Evolutionary conservation across 2,797 vertebrate species (phyloP), one percentile per base, ranked within the genome.

Genomic region (Amblyraja radiata): DNA sequence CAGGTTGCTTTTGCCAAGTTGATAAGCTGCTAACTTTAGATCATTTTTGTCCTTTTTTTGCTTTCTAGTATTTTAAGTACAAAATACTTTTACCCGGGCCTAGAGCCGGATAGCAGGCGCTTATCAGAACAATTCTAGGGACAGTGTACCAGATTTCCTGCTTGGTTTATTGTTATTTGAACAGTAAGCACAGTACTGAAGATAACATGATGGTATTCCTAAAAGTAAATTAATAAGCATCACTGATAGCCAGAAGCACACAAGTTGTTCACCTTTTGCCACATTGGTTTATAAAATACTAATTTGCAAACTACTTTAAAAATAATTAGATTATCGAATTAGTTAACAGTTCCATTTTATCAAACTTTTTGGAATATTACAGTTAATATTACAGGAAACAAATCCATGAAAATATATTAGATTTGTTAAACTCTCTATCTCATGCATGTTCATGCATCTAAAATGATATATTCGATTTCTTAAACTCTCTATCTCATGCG

Each of bases 161-260:
- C 63, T 68, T 90, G 65, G 63, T 90, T 90, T 90, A 28, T 63
- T 86, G n/a, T 90, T 65, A 90, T 90, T 68, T 68, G 28, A 90
- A 68, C n/a, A 68, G 14, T 6, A 68, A 63, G 63, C n/a, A 65
- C 13, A 68, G 13, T 13, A 71, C 32, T 21, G 16, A 16, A 65
- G 28, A 73, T 8, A 39, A 73, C 39, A 90, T 90, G 7, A 39
- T n/a, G 63, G 7, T 14, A 65, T 61, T 61, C 83, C 63, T 32
- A 2, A n/a, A 86, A 28, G n/a, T 61, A 90, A 65, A 90, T 39
- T 90, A 18, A 6, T 68, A 39, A 8, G 8, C n/a, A 90, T 18
- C 32, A 36, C 13, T 65, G 54, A 65, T 10, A 90, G 65, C 63
- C 32, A 90, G 14, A 63, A 68, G 63, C 65, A 73, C 32, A 65